These are phyloP conservation scores for Phalloptychus januarius DNA, from an alignment of 2,797 vertebrate species.

Conservation along the genomic window DNA sequence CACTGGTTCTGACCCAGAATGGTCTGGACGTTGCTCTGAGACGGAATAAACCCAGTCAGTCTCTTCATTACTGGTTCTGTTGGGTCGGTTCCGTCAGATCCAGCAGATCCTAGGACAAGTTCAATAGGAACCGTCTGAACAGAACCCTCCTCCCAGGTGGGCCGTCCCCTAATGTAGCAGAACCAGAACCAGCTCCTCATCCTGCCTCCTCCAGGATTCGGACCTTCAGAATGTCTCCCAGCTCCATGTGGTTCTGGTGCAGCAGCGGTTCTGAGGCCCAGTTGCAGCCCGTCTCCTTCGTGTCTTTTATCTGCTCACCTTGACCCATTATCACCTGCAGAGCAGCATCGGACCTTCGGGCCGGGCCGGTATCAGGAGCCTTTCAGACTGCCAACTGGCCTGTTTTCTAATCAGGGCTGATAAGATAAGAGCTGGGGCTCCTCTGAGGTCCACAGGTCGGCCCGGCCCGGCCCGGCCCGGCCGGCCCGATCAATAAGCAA, in stretches of 20 bases:
- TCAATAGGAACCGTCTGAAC: no score
- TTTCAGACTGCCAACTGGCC: slow-evolving; percentile 70
- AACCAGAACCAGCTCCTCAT: not conserved
- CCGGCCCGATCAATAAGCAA: not conserved
- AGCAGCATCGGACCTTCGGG: slow-evolving; percentile 46
- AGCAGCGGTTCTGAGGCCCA: no score
- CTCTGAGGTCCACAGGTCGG: slow-evolving; percentile 8
- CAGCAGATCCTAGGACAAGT: no score
- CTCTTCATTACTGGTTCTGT: no score
- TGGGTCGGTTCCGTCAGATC: no score
- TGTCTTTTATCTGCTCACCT: slow-evolving; percentile 39
- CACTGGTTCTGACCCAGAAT: not conserved
- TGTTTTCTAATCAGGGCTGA: slow-evolving; percentile 59
- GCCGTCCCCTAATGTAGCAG: no score
- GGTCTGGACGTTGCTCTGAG: no score
- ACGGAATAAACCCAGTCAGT: no score
- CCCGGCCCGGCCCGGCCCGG: no score
- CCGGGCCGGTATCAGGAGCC: slow-evolving; percentile 71
- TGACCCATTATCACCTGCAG: slow-evolving; percentile 34
- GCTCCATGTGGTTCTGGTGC: no score
- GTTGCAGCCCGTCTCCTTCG: not conserved
- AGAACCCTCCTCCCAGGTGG: no score
- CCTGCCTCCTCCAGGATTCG: not conserved
- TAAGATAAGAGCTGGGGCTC: slow-evolving; percentile 64
- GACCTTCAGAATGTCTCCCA: not conserved